Conservation (phyloP, 2,888 invertebrate species). For the Agrochola lota region DNA sequence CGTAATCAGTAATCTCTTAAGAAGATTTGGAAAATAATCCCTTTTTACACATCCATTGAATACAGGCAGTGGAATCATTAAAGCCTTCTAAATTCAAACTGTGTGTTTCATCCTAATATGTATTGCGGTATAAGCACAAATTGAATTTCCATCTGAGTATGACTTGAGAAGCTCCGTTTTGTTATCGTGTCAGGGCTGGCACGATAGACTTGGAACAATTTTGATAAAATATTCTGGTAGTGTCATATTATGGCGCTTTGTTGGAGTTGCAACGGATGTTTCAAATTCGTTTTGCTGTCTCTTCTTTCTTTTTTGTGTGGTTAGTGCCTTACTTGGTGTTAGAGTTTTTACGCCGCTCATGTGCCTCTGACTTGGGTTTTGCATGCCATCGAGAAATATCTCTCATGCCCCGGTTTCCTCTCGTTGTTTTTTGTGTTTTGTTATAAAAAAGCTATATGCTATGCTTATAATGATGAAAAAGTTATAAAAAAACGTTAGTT, state of each 20-base stretch:
- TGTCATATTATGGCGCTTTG: too few relatives aligned
- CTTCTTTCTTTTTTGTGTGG: too few relatives aligned
- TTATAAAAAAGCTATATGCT: background rate
- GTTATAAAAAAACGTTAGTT: background rate
- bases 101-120: background rate
- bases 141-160: conserved; percentile 51
- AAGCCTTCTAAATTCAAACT: conserved; percentile 3
- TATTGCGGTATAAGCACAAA: conserved; percentile 32
- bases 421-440: too few relatives aligned
- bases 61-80: background rate
- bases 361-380: too few relatives aligned
- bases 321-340: too few relatives aligned
- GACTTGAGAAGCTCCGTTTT: conserved; percentile 20
- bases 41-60: conserved; percentile 9
- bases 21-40: conserved; percentile 24
- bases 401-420: too few relatives aligned
- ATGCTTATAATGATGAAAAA: too few relatives aligned
- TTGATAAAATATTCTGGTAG: too few relatives aligned
- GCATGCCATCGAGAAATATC: too few relatives aligned
- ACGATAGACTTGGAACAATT: too few relatives aligned
- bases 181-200: conserved; percentile 39
- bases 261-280: too few relatives aligned
- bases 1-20: conserved; percentile 22
- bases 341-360: too few relatives aligned
- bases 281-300: background rate